These are phyloP conservation scores for Propithecus perrieri DNA, from an alignment of 2,797 vertebrate species.

Conservation along the genomic window DNA sequence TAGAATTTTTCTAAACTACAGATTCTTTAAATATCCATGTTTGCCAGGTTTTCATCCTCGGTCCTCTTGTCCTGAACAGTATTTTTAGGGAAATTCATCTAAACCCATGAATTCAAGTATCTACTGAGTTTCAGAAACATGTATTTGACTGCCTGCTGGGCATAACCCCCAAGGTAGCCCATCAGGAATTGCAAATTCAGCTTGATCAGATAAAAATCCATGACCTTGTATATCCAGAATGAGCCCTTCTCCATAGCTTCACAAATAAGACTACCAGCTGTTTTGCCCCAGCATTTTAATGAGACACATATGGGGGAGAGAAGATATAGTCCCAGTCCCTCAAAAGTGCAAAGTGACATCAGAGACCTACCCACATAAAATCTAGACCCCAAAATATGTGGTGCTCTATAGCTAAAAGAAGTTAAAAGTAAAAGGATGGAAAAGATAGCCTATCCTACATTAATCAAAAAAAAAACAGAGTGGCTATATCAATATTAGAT, in stretches of 20 bases:
- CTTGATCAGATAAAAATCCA: neutral
- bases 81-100: neutral
- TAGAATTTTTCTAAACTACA: neutral
- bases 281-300: constrained; percentile 14
- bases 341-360: neutral
- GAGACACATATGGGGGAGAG: neutral
- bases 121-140: neutral
- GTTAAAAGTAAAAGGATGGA: neutral
- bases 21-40: neutral
- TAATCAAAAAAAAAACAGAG: neutral
- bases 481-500: neutral
- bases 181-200: neutral
- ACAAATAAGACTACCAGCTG: neutral
- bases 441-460: neutral
- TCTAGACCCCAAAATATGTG: neutral
- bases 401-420: neutral
- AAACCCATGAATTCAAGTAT: neutral
- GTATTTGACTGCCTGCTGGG: neutral
- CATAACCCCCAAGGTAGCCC: no score
- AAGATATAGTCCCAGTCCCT: neutral
- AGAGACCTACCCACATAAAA: neutral
- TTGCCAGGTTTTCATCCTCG: neutral
- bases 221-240: neutral
- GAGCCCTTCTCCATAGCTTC: neutral
- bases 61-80: neutral